Conservation (phyloP, 2,888 invertebrate genomes). For the Crepidodera aurea region DNA sequence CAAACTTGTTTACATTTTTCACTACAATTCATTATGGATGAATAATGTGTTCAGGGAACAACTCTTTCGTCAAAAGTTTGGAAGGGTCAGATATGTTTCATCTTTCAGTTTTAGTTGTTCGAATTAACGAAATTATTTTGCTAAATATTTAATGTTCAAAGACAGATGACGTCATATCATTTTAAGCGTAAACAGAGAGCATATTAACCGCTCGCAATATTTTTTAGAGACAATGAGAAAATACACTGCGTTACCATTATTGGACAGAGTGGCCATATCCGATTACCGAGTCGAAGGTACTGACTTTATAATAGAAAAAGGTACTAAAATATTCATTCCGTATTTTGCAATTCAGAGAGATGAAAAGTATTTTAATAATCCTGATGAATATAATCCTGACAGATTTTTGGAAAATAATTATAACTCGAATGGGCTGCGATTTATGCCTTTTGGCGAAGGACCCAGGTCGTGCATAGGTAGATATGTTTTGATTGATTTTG, state of each 20-base stretch:
- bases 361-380: conserved; percentile 27
- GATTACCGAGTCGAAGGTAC: conserved; percentile 50
- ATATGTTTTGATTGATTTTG: too few relatives aligned
- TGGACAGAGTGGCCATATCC: conserved; percentile 42
- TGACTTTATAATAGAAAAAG: conserved; percentile 47
- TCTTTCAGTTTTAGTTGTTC: too few relatives aligned
- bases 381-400: conserved; percentile 47
- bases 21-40: too few relatives aligned
- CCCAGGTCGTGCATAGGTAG: conserved; percentile 33
- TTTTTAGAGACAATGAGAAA: conserved; percentile 42
- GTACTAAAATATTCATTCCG: conserved; percentile 22
- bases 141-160: too few relatives aligned
- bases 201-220: too few relatives aligned
- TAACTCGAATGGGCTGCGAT: conserved; percentile 40
- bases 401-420: conserved; percentile 43
- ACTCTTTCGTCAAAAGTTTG: too few relatives aligned
- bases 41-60: too few relatives aligned
- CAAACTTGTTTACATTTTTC: too few relatives aligned
- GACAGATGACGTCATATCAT: too few relatives aligned
- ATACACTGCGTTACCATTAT: conserved; percentile 29
- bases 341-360: conserved; percentile 25
- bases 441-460: conserved; percentile 49
- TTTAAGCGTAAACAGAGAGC: too few relatives aligned
- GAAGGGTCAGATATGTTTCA: too few relatives aligned
- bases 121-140: too few relatives aligned